These are phyloP conservation scores for Amphiprion ocellaris DNA, from an alignment of 2,113 vertebrate genomes.

Conservation along the genomic window DNA sequence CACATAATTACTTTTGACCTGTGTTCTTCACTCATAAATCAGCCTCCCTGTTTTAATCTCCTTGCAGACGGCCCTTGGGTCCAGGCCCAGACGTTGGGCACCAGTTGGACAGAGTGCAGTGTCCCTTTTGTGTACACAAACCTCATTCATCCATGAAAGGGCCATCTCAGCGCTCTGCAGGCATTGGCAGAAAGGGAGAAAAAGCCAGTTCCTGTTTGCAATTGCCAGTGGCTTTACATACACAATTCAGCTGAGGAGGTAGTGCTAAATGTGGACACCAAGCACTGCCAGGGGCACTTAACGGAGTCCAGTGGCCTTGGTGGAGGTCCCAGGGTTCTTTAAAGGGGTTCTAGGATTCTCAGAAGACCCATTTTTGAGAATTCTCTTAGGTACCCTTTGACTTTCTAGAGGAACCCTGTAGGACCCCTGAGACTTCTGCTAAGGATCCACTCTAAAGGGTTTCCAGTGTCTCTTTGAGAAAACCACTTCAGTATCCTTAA, in stretches of 20 bases:
- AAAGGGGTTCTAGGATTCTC: not conserved
- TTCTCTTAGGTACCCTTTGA: too few species aligned
- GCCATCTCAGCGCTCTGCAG: conserved; percentile 19
- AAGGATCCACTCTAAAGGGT: too few species aligned
- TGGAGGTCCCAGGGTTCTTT: not conserved
- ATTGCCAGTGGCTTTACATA: not conserved
- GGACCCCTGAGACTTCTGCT: too few species aligned
- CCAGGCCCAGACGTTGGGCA: conserved; percentile 28
- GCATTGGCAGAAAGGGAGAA: conserved; percentile 7
- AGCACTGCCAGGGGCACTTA: not conserved
- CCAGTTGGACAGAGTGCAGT: conserved; percentile 16
- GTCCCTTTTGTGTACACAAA: conserved; percentile 27
- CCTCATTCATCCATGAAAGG: conserved; percentile 34
- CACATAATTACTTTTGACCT: conserved; percentile 14
- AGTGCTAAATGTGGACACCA: not conserved
- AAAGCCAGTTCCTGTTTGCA: not conserved
- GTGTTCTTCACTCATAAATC: not conserved
- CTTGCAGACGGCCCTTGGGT: conserved; percentile 19
- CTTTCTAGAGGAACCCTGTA: too few species aligned
- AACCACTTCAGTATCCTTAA: too few species aligned
- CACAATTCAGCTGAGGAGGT: not conserved
- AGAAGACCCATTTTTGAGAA: not conserved
- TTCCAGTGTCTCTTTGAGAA: too few species aligned
- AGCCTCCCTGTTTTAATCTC: conserved; percentile 15
- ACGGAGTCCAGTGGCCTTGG: too few species aligned